Percentiles rank a stretch among this genome's conserved stretches.
Conservation (phyloP, 2,888 invertebrate genomes). For the Lutraria lutraria region DNA sequence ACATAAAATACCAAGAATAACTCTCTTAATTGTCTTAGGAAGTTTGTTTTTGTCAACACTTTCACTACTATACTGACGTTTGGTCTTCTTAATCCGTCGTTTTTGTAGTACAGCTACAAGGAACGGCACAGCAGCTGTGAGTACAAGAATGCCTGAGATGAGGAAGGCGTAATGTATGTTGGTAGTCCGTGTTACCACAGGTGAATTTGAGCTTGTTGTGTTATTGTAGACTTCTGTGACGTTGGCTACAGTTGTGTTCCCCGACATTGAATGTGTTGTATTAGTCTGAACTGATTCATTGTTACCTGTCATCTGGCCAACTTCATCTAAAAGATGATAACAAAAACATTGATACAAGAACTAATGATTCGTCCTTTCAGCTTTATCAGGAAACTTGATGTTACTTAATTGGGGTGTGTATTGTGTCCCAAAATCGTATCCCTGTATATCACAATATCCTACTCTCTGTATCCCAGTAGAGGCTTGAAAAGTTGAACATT, state of each 20-base stretch:
- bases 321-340: not conserved
- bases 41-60: slow-evolving; percentile 35
- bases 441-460: too few relatives aligned
- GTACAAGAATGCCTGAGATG: slow-evolving; percentile 45
- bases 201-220: not conserved
- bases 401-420: too few relatives aligned
- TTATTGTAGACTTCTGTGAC: not conserved
- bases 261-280: not conserved
- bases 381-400: too few relatives aligned
- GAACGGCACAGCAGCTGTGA: slow-evolving; percentile 36
- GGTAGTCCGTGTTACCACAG: not conserved
- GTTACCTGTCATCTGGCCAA: not conserved
- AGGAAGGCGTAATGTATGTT: slow-evolving; percentile 59
- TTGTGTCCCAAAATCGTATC: too few relatives aligned
- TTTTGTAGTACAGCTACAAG: slow-evolving; percentile 29
- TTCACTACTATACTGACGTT: slow-evolving; percentile 30
- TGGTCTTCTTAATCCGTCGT: not conserved
- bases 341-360: not conserved
- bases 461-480: too few relatives aligned
- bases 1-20: slow-evolving; percentile 43
- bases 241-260: not conserved
- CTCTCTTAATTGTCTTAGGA: slow-evolving; percentile 12
- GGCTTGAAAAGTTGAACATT: too few relatives aligned
- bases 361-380: too few relatives aligned
- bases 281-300: not conserved